phyloP scores from a whole-genome alignment of 1,140 invertebrate genomes.

The Ephestia elutella region DNA sequence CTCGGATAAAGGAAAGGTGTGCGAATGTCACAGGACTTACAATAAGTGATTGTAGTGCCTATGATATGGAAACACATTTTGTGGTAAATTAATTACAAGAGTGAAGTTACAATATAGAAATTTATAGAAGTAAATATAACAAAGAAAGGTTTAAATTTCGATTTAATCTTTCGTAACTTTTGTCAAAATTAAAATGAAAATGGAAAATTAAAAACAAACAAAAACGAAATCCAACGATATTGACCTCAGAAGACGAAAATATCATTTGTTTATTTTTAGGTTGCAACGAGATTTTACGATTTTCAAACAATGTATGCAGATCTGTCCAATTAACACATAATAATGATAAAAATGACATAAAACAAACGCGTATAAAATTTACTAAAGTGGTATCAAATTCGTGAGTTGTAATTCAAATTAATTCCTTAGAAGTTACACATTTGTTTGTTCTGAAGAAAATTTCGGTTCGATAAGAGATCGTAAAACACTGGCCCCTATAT shows the following conservation, averaged over 20 bases:
- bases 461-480: conserved; percentile 65
- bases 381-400: conserved; percentile 20
- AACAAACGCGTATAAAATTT: conserved; percentile 4
- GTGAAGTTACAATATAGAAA: not conserved
- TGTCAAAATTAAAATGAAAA: not conserved
- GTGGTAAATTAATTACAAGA: not conserved
- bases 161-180: too few species aligned
- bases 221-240: too few species aligned
- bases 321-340: conserved; percentile 6
- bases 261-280: not conserved
- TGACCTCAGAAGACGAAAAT: not conserved
- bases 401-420: conserved; percentile 35
- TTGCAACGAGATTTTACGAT: not conserved
- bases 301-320: not conserved
- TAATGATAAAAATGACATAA: conserved; percentile 6
- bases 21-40: conserved; percentile 38
- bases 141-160: too few species aligned
- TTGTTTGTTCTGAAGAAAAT: conserved; percentile 42
- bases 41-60: conserved; percentile 26
- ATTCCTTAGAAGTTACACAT: conserved; percentile 33
- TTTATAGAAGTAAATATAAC: too few species aligned
- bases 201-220: not conserved
- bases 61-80: not conserved
- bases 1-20: conserved; percentile 61
- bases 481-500: conserved; percentile 59